Evolutionary conservation across 1,140 invertebrate species (phyloP).

Genomic region (Zophobas morio): DNA sequence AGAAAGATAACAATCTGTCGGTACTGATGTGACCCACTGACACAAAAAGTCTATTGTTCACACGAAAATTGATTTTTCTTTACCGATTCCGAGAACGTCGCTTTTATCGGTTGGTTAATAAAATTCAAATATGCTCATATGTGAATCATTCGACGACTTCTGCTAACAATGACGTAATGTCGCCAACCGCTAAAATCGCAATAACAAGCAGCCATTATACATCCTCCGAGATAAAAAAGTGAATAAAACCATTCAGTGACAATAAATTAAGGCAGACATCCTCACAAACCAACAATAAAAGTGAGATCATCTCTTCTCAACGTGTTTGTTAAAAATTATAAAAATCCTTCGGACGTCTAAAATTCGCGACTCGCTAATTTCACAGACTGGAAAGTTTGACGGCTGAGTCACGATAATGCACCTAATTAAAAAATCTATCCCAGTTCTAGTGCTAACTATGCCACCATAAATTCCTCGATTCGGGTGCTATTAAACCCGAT

Average conservation of each 20-base stretch:
- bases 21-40: neutral
- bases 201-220: neutral
- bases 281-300: neutral
- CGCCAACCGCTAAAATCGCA: conserved; percentile 6
- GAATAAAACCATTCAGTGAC: neutral
- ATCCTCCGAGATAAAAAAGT: neutral
- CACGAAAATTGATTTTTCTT: neutral
- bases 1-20: too few relatives aligned
- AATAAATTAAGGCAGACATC: conserved; percentile 21
- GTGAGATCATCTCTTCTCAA: conserved; percentile 7
- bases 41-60: neutral
- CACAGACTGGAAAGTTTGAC: too few relatives aligned
- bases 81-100: neutral
- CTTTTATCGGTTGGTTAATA: conserved; percentile 15
- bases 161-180: conserved; percentile 29
- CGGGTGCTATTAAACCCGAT: neutral
- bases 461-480: neutral
- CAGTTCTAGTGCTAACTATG: too few relatives aligned
- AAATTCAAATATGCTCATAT: conserved; percentile 1
- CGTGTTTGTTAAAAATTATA: neutral
- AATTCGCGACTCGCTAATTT: neutral
- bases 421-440: too few relatives aligned
- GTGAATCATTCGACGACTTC: conserved; percentile 17
- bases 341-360: neutral
- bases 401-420: too few relatives aligned